Evolutionary conservation across 2,797 vertebrate genomes (phyloP), one percentile per base, ranked within the genome.

Genomic region (Alosa sapidissima): DNA sequence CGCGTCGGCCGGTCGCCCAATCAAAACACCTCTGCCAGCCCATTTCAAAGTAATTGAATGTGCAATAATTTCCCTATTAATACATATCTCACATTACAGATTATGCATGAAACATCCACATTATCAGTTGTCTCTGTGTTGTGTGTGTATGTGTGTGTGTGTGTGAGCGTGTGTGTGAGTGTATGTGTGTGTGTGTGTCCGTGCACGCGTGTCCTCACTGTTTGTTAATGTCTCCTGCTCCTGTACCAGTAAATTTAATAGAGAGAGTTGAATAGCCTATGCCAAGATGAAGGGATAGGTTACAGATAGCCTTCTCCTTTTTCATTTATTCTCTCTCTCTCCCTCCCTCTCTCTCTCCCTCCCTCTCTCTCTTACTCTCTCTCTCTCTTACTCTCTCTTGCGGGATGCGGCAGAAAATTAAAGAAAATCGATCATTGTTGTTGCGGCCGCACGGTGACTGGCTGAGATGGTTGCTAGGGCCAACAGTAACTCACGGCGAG

Each of bases 41-140:
- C 97, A 97, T 97, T 96, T 96, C 94, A 95, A 94, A 96, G 94
- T 98, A 98, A 98, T 97, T 98, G 95, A 98, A 97, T 96, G 96
- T 97, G 95, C 96, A 96, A 97, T 97, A 97, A 97, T 97, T 97
- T 97, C 96, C 96, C 96, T 97, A 97, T 98, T 98, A 97, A 98
- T 97, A 97, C 96, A 96, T 97, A 96, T 96, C 96, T 98, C 96
- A 97, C 97, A 97, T 98, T 95, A 94, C 94, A 95, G 95, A 97
- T 97, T 97, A 96, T 94, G 95, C 96, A 96, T 95, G 95, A 94
- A 97, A 97, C 95, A 94, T 95, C 95, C 95, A 92, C 95, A 97
- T 97, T 97, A 97, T 97, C 96, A 96, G 95, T 96, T 95, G 95
- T 13, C 10, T 72, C 3, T 62, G 62, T 68, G 62, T 28, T 68